A percentile compares a stretch with the other conserved stretches of the same genome.
Conservation (phyloP, 2,888 invertebrate species). For the Acanthosepion esculentum region DNA sequence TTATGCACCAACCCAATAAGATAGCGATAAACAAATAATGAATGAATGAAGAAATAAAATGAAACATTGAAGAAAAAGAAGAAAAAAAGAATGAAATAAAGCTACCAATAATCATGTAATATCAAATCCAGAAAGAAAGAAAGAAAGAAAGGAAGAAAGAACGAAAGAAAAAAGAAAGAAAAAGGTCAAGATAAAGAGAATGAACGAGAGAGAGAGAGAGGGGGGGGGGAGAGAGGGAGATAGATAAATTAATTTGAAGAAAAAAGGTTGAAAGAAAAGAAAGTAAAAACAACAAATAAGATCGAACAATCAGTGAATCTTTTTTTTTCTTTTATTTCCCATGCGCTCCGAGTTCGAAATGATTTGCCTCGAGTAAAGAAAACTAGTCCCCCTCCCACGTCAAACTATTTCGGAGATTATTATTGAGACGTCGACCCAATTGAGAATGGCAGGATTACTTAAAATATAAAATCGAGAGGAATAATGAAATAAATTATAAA, state of each 20-base stretch:
- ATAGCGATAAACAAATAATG: no score
- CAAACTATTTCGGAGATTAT: not conserved
- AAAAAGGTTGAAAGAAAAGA: not conserved
- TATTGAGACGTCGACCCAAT: not conserved
- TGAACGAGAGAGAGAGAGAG: not conserved
- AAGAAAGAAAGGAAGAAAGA: not conserved
- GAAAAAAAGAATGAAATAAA: no score
- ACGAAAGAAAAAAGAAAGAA: no score
- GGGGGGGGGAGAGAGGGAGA: no score
- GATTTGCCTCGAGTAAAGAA: not conserved
- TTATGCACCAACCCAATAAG: no score
- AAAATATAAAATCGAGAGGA: not conserved
- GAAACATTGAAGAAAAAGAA: no score
- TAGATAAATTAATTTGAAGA: not conserved
- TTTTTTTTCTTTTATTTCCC: not conserved
- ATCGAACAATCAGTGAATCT: no score
- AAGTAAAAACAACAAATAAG: not conserved
- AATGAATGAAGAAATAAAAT: no score
- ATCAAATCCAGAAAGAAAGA: no score
- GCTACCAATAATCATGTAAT: no score
- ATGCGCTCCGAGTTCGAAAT: not conserved
- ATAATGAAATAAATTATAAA: not conserved
- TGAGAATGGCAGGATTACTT: not conserved
- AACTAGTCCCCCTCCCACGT: not conserved
- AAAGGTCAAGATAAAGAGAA: not conserved